These are phyloP conservation scores for Delichon dasypus DNA, from an alignment of 2,797 vertebrate species.

Conservation along the genomic window DNA sequence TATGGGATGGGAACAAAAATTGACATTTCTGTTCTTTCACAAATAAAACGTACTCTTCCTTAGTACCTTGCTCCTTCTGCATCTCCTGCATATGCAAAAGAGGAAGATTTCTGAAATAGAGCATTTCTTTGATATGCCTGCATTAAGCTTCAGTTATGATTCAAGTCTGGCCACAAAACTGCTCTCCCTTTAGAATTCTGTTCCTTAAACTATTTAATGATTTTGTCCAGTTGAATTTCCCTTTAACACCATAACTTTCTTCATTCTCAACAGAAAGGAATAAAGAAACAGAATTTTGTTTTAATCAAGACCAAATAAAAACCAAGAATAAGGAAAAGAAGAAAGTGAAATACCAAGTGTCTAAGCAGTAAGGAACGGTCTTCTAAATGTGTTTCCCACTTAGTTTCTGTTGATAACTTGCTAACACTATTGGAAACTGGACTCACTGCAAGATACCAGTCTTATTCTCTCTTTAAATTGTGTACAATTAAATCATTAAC, in stretches of 20 bases:
- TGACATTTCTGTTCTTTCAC: not conserved
- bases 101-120: not conserved
- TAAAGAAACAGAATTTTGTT: not conserved
- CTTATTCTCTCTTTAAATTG: not conserved
- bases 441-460: not conserved
- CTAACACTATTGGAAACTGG: not conserved
- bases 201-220: not conserved
- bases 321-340: not conserved
- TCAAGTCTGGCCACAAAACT: not conserved
- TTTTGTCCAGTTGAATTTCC: not conserved
- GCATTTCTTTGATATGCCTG: not conserved
- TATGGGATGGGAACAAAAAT: not conserved
- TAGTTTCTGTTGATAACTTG: not conserved
- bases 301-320: not conserved
- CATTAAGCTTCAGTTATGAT: not conserved
- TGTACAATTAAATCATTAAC: not conserved
- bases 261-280: not conserved
- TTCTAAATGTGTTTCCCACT: not conserved
- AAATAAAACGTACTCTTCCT: not conserved
- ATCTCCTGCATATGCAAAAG: not conserved
- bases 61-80: not conserved
- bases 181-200: not conserved
- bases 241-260: not conserved
- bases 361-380: not conserved
- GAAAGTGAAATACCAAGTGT: not conserved